Evolutionary conservation across 1,140 invertebrate species (phyloP).

Genomic region (Hetaerina americana): DNA sequence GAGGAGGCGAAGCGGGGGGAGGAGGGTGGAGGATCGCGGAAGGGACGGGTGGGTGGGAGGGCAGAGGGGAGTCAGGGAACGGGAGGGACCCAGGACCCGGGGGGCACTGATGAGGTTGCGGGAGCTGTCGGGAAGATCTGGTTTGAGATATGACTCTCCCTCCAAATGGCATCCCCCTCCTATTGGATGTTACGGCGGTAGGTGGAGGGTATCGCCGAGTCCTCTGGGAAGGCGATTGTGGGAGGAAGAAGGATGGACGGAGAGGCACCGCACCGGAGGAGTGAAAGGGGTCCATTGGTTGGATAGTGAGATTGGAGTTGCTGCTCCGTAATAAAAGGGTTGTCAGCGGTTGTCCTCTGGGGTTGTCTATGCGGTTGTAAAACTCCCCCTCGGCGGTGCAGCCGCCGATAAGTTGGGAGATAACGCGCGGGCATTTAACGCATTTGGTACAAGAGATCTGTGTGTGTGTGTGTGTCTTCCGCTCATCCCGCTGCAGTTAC

Average conservation of each 20-base stretch:
- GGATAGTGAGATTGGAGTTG: too few relatives aligned
- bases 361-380: not conserved
- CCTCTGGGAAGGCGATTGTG: not conserved
- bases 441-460: not conserved
- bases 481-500: too few relatives aligned
- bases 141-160: not conserved
- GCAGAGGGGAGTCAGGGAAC: not conserved
- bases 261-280: not conserved
- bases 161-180: not conserved
- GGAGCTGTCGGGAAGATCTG: not conserved
- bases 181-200: not conserved
- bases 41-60: not conserved
- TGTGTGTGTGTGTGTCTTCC: too few relatives aligned
- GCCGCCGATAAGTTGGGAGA: not conserved
- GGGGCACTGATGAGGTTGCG: not conserved
- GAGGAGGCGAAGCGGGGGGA: too few relatives aligned
- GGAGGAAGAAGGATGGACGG: not conserved
- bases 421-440: not conserved
- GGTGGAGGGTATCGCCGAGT: not conserved
- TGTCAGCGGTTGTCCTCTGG: too few relatives aligned
- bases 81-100: not conserved
- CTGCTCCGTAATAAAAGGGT: not conserved
- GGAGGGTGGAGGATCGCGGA: not conserved
- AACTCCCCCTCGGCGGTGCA: not conserved
- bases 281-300: not conserved